A percentile compares a stretch with the other conserved stretches of the same genome.
These are phyloP conservation scores for Drosophila tristis DNA, from an alignment of 1,140 invertebrate genomes.

Conservation along the genomic window DNA sequence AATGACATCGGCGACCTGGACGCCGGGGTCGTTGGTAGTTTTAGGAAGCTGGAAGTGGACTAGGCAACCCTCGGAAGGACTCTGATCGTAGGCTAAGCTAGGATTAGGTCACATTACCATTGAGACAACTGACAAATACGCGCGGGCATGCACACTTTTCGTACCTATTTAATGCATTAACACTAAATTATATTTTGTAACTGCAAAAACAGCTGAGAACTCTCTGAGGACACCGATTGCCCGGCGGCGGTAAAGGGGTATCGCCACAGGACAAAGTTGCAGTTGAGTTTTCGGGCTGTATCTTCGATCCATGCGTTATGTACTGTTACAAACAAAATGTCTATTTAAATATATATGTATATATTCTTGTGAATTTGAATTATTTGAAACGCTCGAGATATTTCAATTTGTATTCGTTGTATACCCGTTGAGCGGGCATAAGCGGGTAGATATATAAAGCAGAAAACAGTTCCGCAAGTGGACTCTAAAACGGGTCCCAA, in stretches of 20 bases:
- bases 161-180: constrained; percentile 55
- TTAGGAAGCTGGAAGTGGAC: constrained; percentile 92
- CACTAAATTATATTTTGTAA: constrained; percentile 56
- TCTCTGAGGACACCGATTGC: neutral
- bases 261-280: constrained; percentile 7
- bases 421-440: too few species aligned
- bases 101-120: constrained; percentile 68
- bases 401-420: too few species aligned
- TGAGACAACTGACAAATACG: constrained; percentile 69
- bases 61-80: constrained; percentile 84
- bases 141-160: constrained; percentile 58
- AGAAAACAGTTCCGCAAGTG: neutral
- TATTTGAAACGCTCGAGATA: neutral
- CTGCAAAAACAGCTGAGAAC: constrained; percentile 18
- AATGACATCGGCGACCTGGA: constrained; percentile 88
- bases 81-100: constrained; percentile 55
- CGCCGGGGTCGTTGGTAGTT: constrained; percentile 89
- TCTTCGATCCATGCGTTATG: constrained; percentile 53
- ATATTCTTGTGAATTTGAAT: constrained; percentile 44
- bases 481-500: too few species aligned
- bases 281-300: constrained; percentile 38
- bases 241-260: constrained; percentile 1
- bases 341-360: constrained; percentile 64
- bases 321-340: constrained; percentile 55
- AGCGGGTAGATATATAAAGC: neutral